Evolutionary conservation across 2,888 invertebrate genomes (phyloP).

Genomic region (Lagria hirta): DNA sequence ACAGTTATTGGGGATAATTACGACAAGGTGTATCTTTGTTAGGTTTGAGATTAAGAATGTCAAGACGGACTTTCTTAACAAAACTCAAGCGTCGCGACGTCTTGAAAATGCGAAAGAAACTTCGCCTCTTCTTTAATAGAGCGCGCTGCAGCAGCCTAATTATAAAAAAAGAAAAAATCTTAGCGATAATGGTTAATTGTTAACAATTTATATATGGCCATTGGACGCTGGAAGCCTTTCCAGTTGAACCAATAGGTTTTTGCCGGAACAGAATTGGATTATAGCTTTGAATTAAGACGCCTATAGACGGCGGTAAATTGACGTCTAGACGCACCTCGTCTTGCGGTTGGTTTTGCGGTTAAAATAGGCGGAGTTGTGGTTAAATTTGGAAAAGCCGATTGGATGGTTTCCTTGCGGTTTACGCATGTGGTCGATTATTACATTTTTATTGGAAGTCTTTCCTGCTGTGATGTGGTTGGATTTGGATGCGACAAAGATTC

Average conservation of each 20-base stretch:
- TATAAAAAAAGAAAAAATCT: conserved; percentile 19
- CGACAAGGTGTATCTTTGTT: too few relatives aligned
- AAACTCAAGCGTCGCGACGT: conserved; percentile 33
- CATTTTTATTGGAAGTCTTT: conserved; percentile 52
- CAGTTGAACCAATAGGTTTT: conserved; percentile 31
- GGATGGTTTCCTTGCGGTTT: conserved; percentile 62
- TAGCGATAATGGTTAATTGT: too few relatives aligned
- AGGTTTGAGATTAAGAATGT: conserved; percentile 14
- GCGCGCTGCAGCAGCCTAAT: conserved; percentile 42
- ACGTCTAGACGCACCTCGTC: conserved; percentile 54
- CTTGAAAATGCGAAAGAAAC: conserved; percentile 45
- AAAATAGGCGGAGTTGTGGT: conserved; percentile 65
- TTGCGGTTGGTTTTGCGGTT: conserved; percentile 65
- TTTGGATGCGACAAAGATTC: conserved; percentile 26
- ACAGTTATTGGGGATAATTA: too few relatives aligned
- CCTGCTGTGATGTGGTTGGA: conserved; percentile 35
- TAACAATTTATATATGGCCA: too few relatives aligned
- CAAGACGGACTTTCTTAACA: conserved; percentile 33
- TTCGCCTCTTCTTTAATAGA: conserved; percentile 46
- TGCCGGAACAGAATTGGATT: conserved; percentile 1
- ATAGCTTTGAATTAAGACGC: conserved; percentile 40
- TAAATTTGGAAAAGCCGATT: conserved; percentile 61
- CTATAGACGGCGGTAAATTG: conserved; percentile 46
- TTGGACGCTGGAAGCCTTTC: too few relatives aligned
- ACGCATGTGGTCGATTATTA: conserved; percentile 56